Percentiles rank a stretch among this genome's conserved stretches.
Evolutionary conservation across 2,888 invertebrate genomes (phyloP).

Genomic region (Trypoxylon attenuatum): DNA sequence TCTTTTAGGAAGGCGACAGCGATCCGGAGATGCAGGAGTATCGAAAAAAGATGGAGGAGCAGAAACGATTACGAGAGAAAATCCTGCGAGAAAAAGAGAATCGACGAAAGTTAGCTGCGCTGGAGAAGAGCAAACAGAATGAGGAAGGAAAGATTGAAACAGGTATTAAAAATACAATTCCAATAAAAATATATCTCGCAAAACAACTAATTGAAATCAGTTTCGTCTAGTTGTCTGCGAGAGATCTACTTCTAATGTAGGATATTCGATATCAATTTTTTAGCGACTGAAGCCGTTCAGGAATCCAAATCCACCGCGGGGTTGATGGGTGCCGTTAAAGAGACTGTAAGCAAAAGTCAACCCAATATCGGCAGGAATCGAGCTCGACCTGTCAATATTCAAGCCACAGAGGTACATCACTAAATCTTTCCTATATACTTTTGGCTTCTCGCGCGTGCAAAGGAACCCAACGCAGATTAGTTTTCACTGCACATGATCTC

Average conservation of each 20-base stretch:
- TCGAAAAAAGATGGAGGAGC: conserved; percentile 75
- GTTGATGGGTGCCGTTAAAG: conserved; percentile 58
- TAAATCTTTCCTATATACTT: conserved; percentile 47
- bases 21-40: conserved; percentile 75
- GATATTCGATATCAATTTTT: no score
- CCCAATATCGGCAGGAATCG: conserved; percentile 54
- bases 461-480: neutral
- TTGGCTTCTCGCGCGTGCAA: neutral
- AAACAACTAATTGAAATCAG: no score
- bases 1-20: conserved; percentile 62
- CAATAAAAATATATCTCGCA: no score
- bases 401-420: conserved; percentile 69
- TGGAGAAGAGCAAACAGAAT: conserved; percentile 68
- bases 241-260: no score
- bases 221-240: no score
- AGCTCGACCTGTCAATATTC: conserved; percentile 59
- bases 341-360: conserved; percentile 52
- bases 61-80: conserved; percentile 74
- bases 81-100: conserved; percentile 75
- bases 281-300: conserved; percentile 51
- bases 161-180: conserved; percentile 43
- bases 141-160: conserved; percentile 57
- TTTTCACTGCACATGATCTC: no score
- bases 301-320: conserved; percentile 53
- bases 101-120: conserved; percentile 72